These are phyloP conservation scores for Trilocha varians DNA, from an alignment of 2,888 invertebrate genomes.

Conservation along the genomic window DNA sequence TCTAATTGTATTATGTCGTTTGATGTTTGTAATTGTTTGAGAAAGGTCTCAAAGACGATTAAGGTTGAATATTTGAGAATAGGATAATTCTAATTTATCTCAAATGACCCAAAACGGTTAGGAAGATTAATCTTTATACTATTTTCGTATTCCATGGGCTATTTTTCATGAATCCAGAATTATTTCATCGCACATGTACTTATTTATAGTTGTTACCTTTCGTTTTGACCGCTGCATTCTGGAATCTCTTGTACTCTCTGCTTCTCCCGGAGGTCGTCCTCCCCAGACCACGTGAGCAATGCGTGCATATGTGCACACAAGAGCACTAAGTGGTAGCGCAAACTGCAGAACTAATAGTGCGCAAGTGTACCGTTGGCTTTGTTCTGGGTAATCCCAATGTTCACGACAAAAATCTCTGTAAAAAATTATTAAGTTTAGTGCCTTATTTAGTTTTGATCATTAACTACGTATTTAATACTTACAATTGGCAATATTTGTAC, in stretches of 20 bases:
- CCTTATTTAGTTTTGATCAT: no score
- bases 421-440: no score
- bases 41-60: no score
- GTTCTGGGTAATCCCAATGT: constrained; percentile 76
- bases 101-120: no score
- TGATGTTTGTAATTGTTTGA: no score
- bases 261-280: constrained; percentile 88
- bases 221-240: constrained; percentile 88
- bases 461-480: constrained; percentile 36
- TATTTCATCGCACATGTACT: no score
- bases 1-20: no score
- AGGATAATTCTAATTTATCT: no score
- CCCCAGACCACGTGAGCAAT: constrained; percentile 94
- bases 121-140: no score
- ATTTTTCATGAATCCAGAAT: no score
- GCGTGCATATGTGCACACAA: constrained; percentile 88
- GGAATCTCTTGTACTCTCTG: constrained; percentile 85
- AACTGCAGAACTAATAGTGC: constrained; percentile 88
- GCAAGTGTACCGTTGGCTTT: constrained; percentile 83
- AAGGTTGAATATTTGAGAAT: no score
- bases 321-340: constrained; percentile 83
- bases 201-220: constrained; percentile 79
- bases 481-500: constrained; percentile 78
- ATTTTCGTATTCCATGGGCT: no score
- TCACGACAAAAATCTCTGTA: constrained; percentile 81